Evolutionary conservation across 2,113 vertebrate species (phyloP).

Genomic region (Artemisiospiza belli): DNA sequence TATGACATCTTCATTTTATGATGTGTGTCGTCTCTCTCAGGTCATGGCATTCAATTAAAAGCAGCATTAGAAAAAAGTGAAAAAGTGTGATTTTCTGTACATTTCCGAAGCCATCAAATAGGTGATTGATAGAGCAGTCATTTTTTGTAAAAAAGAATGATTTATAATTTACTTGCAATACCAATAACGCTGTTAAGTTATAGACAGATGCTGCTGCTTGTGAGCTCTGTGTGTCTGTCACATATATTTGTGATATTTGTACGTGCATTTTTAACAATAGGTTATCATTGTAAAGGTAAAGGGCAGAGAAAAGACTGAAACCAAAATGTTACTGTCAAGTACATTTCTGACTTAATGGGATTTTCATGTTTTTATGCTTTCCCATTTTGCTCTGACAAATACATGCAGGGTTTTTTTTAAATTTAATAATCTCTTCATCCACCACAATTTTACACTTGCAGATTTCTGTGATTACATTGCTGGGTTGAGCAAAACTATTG

Average conservation of each 20-base stretch:
- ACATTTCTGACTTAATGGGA: not conserved
- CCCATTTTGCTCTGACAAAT: not conserved
- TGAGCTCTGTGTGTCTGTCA: not conserved
- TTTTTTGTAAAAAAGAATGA: not conserved
- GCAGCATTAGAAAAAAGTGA: not conserved
- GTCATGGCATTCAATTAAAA: not conserved
- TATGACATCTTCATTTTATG: not conserved
- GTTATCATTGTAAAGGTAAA: not conserved
- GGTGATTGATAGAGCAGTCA: not conserved
- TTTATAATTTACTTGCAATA: not conserved
- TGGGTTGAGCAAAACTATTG: not conserved
- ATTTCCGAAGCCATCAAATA: not conserved
- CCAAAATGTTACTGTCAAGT: not conserved
- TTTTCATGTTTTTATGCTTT: not conserved
- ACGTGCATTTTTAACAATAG: not conserved
- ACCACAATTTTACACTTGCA: not conserved
- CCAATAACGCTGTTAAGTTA: not conserved
- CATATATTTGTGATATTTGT: not conserved
- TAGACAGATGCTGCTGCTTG: not conserved
- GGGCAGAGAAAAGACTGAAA: not conserved
- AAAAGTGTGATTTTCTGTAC: not conserved
- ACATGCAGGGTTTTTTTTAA: rapidly evolving
- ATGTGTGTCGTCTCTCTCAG: not conserved
- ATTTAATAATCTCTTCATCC: not conserved
- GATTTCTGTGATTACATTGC: not conserved